Evolutionary conservation across 2,888 invertebrate species (phyloP).

Genomic region (Megastigmus dorsalis): DNA sequence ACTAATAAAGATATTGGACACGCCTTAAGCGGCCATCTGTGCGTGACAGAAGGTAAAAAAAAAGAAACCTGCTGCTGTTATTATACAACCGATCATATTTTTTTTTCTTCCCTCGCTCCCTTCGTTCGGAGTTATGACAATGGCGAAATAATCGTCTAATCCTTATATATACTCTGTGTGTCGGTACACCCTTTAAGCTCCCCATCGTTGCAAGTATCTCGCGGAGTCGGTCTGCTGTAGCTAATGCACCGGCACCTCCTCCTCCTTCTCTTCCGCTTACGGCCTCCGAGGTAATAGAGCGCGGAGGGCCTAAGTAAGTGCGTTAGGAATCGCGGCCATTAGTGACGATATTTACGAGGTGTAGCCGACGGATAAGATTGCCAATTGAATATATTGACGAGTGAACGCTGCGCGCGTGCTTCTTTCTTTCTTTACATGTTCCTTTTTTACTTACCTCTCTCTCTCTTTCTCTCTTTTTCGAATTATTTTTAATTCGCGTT

Average conservation of each 20-base stretch:
- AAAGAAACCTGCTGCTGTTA: too few species aligned
- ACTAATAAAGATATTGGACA: too few species aligned
- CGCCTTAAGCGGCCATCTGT: slow-evolving; percentile 24
- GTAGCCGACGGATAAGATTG: slow-evolving; percentile 58
- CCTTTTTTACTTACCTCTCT: too few species aligned
- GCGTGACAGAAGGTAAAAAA: slow-evolving; percentile 16
- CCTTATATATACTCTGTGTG: background rate
- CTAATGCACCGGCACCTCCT: slow-evolving; percentile 64
- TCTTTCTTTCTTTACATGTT: too few species aligned
- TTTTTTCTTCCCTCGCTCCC: background rate
- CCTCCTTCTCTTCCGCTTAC: background rate
- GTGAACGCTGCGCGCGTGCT: slow-evolving; percentile 46
- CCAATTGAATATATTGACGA: slow-evolving; percentile 57
- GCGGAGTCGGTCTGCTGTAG: too few species aligned
- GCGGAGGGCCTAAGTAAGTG: slow-evolving; percentile 57
- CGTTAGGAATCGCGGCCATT: slow-evolving; percentile 56
- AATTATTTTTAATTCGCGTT: slow-evolving; percentile 7
- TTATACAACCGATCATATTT: slow-evolving; percentile 3
- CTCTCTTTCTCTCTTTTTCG: slow-evolving; percentile 2
- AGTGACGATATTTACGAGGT: slow-evolving; percentile 60
- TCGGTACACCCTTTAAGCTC: background rate
- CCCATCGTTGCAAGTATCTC: slow-evolving; percentile 59
- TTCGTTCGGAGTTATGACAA: slow-evolving; percentile 33
- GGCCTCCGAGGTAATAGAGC: slow-evolving; percentile 6
- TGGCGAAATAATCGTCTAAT: slow-evolving; percentile 34